These are phyloP conservation scores for Lophotis ruficrista DNA, from an alignment of 2,113 vertebrate genomes.

Conservation along the genomic window DNA sequence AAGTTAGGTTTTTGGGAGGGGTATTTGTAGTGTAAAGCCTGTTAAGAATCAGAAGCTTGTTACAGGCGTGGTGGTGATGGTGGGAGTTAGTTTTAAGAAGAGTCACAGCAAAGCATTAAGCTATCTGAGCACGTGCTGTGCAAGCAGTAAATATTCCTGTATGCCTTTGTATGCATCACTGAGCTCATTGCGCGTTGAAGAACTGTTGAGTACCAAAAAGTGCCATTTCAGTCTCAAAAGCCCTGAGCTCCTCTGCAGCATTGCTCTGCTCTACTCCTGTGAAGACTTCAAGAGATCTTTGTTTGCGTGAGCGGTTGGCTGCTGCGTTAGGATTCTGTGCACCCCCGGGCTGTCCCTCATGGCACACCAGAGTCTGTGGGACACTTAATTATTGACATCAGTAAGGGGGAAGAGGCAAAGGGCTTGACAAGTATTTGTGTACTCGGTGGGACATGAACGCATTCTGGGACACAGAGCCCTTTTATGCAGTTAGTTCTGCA, in stretches of 20 bases:
- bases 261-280: not conserved
- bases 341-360: fast-evolving
- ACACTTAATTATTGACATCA: not conserved
- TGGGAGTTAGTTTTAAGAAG: not conserved
- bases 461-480: not conserved
- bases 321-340: not conserved
- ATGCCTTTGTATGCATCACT: fast-evolving
- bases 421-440: not conserved
- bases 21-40: not conserved
- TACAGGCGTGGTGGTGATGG: not conserved
- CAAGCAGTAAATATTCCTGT: not conserved
- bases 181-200: not conserved
- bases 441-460: not conserved
- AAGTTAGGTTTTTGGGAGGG: not conserved
- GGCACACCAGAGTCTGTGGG: not conserved
- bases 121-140: not conserved
- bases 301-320: not conserved
- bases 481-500: not conserved
- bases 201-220: not conserved
- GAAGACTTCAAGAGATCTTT: not conserved
- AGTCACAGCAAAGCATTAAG: not conserved
- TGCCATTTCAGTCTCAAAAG: not conserved
- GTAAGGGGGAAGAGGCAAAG: not conserved
- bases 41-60: not conserved
- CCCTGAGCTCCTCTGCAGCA: not conserved